A percentile compares a stretch with the other conserved stretches of the same genome.
These are phyloP conservation scores for Polyommatus iphigenia DNA, from an alignment of 2,888 invertebrate genomes.

Conservation along the genomic window DNA sequence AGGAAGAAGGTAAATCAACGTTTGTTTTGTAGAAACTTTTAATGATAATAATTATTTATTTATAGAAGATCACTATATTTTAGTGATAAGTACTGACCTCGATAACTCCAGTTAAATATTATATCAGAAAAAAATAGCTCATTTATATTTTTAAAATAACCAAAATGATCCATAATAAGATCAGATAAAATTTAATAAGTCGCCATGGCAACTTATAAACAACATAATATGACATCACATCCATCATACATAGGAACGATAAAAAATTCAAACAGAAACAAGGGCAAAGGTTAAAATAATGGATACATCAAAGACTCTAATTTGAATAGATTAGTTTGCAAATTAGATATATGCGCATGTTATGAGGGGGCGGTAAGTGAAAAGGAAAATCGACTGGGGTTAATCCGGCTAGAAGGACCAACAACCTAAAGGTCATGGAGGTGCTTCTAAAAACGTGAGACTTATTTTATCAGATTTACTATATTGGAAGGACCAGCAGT, in stretches of 20 bases:
- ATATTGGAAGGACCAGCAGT: no score
- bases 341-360: constrained; percentile 65
- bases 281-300: constrained; percentile 57
- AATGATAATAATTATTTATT: no score
- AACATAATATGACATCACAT: not conserved
- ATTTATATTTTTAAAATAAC: not conserved
- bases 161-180: not conserved
- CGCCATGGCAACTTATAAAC: not conserved
- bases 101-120: no score
- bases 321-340: constrained; percentile 67
- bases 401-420: constrained; percentile 10
- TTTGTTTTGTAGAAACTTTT: no score
- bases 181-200: not conserved
- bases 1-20: no score
- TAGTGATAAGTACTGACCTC: no score
- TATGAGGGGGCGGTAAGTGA: constrained; percentile 44
- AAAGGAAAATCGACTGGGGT: constrained; percentile 9
- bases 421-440: not conserved
- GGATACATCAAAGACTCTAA: constrained; percentile 62
- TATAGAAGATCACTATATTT: no score
- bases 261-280: constrained; percentile 47
- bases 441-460: no score
- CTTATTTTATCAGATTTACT: no score
- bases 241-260: constrained; percentile 23
- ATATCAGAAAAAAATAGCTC: no score